Evolutionary conservation across 2,888 invertebrate genomes (phyloP), one percentile per base, ranked within the genome.

Genomic region (Toxonevra muliebris): DNA sequence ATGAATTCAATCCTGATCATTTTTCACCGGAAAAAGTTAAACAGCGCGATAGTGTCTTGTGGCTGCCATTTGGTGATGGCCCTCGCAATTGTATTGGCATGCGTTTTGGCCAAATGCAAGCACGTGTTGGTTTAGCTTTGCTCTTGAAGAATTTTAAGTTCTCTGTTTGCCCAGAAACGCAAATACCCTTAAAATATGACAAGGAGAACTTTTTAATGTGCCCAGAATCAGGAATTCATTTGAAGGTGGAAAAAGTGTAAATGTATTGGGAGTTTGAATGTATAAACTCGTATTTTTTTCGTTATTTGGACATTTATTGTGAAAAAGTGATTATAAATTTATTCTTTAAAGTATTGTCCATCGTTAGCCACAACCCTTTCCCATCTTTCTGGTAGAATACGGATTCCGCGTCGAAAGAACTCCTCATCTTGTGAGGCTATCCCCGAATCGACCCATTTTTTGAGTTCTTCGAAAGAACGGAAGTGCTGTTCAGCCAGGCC

Each of bases 1-100:
- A 88, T 5, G 85, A 82, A 19, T 91, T 90, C 66, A 86, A 89
- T 64, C 91, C 90, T 0, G 89, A 90, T 11, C 84, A 90, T 73
- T 91, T 90, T 76, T 78, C 85, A 0, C 81, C 86, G 0, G 88
- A 89, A 70, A 87, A 87, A 42, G 88, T 88, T 57, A 82, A 86
- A 1, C 86, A 84, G 52, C 80, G 89, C 57, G 88, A 88, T 65
- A 76, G 79, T 0, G 70, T 78, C 0, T 72, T 78, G n/a, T 84
- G 77, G 77, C 59, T 84, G n/a, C 78, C 84, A 0, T 84, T 84
- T 7, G 84, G 84, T 0, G 84, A 82, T 64, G 84, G 84, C 5
- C 83, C 83, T 0, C 76, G 84, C 1, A 82, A 81, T 66, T 84
- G 84, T 61, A 80, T 84, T 55, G 85, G 84, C 1, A 65, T 80